phyloP scores from a whole-genome alignment of 2,113 vertebrate species.

The Mesitornis unicolor region DNA sequence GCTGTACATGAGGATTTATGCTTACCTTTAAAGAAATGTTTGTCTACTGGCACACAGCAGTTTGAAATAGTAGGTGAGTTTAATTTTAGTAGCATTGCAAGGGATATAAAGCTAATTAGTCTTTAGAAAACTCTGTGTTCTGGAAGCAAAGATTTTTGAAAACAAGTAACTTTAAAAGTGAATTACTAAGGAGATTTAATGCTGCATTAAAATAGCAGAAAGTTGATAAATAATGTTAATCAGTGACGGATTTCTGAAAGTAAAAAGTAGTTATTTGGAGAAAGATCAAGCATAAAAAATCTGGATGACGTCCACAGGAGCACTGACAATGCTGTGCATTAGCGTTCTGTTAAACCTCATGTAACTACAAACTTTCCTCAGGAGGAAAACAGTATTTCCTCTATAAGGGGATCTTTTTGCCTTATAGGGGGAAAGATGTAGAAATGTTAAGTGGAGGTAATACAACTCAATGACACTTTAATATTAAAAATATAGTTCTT shows the following conservation, averaged over 20 bases:
- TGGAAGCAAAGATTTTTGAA: background rate
- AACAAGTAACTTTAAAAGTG: background rate
- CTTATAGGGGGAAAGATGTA: background rate
- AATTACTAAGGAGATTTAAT: background rate
- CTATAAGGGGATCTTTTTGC: background rate
- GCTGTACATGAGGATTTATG: background rate
- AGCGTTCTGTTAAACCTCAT: background rate
- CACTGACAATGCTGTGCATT: accelerated
- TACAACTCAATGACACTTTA: accelerated
- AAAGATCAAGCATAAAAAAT: background rate
- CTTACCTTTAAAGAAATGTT: background rate
- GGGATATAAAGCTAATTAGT: background rate
- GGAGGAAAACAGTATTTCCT: background rate
- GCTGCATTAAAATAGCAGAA: background rate
- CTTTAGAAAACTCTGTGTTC: background rate
- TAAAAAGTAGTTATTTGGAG: background rate
- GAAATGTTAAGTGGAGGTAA: background rate
- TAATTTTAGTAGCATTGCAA: background rate
- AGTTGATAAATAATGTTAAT: background rate
- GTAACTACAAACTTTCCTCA: background rate
- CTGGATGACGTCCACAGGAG: background rate
- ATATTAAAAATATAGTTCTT: background rate
- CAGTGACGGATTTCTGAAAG: background rate
- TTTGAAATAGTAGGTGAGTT: background rate
- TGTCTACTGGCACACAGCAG: background rate